Base-by-base conservation (phyloP, 2,113 vertebrate genomes). In the Tachycineta bicolor region DNA sequence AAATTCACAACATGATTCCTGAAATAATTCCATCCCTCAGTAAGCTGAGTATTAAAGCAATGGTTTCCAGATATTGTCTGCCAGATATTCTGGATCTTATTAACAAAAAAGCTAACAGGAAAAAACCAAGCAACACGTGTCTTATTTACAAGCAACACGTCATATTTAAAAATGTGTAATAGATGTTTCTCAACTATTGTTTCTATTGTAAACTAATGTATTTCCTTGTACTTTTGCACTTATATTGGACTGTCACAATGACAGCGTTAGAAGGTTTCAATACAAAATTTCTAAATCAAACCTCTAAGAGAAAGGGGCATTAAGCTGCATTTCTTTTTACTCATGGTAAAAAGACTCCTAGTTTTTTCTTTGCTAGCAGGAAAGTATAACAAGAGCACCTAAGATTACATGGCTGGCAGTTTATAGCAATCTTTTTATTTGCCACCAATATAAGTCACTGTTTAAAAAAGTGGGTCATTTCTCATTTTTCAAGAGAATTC, bases 121-220 rank as follows among this genome's bases (percentile, higher is more conserved):
- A 62, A 53, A 37, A 59, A 60, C 12, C 25, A 76, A 44, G 23
- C 11, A 47, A 41, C 12, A 3, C 1, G 1, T 2, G 1, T 20
- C 37, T 68, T 53, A 9, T 41, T 37, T 37, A 37, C 37, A 37
- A 37, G 37, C 37, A 37, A 37, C 37, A 37, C 37, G 37, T 37
- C 37, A 37, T 37, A 37, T 37, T 62, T 33, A 11, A 10, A 60
- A 11, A 33, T 24, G 12, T 33, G 60, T 20, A 53, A 16, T 0
- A 31, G 2, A 34, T 70, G 18, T 14, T 82, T 76, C 47, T 82
- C 37, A 34, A 50, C 7, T 69, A 19, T 2, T 37, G 17, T 39
- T 47, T 82, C 39, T 37, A 37, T 25, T 67, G 26, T 55, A 63
- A 74, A 55, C 26, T 14, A 89, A 41, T 39, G 34, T 19, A 68